Base-by-base conservation (phyloP, 2,797 vertebrate genomes). In the Hyperoplus lanceolatus region DNA sequence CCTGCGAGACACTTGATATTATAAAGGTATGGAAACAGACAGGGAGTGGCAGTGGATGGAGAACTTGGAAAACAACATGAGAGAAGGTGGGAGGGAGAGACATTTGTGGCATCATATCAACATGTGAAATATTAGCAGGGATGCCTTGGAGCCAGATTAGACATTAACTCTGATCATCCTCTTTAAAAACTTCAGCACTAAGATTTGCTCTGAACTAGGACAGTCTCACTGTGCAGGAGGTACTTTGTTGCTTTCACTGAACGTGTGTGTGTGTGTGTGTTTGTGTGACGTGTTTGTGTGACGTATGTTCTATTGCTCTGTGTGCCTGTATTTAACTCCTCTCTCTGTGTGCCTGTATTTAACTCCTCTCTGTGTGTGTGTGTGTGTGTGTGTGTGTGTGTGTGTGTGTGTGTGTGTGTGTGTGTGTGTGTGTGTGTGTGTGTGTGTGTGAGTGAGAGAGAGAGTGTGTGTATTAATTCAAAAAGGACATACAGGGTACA, bases 131-230 rank as follows among this genome's bases (percentile, higher is more conserved):
- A 70, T 80, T 62, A 75, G 58, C 56, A 62, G 69, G n/a, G 41
- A 46, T 36, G 63, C 56, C 63, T 83, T 63, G 57, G 75, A 82
- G 75, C 75, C 36, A 48, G 57, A 75, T 86, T 69, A 75, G 60
- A 83, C 53, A 18, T 42, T 41, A 79, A 59, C 78, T 80, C 42
- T 82, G 80, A 84, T 81, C 75, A 77, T 77, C 56, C 75, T 82
- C 56, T 74, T 59, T 68, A 75, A 73, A 70, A 57, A 59, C 61
- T 54, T 60, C 41, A 71, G 57, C 50, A 4, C 57, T 60, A 68
- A 77, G 81, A 81, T 86, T 71, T 73, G 53, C 65, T 67, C 62
- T 79, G 56, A 82, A 81, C 64, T 68, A 46, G 59, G 48, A 29
- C 46, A 13, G 49, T 65, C 73, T 76, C 63, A 21, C 64, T 69